A percentile compares a stretch with the other conserved stretches of the same genome.
These are phyloP conservation scores for Holacanthus passer DNA, from an alignment of 2,113 vertebrate species.

Conservation along the genomic window DNA sequence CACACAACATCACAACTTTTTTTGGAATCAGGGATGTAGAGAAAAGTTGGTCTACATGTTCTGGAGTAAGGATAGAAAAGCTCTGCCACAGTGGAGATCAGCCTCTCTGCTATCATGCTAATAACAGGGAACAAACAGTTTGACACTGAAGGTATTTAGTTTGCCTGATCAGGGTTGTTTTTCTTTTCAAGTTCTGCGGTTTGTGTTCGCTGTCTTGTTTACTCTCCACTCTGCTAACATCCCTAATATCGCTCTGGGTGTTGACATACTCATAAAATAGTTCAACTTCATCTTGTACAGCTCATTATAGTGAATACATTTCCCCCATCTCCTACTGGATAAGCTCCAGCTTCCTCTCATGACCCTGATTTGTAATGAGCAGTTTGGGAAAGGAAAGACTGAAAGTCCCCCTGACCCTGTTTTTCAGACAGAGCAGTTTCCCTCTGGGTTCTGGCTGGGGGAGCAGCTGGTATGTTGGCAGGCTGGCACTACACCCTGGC, in stretches of 20 bases:
- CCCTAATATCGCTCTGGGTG: no score
- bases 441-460: conserved; percentile 95
- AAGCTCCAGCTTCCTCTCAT: not conserved
- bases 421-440: conserved; percentile 95
- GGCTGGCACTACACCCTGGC: conserved; percentile 96
- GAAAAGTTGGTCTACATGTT: not conserved
- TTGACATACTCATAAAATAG: not conserved
- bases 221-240: not conserved
- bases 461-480: conserved; percentile 99
- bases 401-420: conserved; percentile 8
- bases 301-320: not conserved
- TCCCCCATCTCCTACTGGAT: not conserved
- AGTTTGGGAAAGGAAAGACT: not conserved
- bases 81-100: not conserved
- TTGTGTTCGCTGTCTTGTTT: not conserved
- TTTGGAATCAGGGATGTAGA: no score
- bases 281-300: not conserved
- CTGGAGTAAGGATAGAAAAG: not conserved
- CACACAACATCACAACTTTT: no score
- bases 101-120: not conserved
- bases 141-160: not conserved
- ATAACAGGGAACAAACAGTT: not conserved
- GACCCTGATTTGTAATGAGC: not conserved
- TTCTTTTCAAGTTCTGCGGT: not conserved
- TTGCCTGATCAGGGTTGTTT: not conserved